Evolutionary conservation across 53 echinoderm and acorn worm genomes (phyloP), one percentile per base, ranked within the genome.

Genomic region (Hippasteria phrygiana): DNA sequence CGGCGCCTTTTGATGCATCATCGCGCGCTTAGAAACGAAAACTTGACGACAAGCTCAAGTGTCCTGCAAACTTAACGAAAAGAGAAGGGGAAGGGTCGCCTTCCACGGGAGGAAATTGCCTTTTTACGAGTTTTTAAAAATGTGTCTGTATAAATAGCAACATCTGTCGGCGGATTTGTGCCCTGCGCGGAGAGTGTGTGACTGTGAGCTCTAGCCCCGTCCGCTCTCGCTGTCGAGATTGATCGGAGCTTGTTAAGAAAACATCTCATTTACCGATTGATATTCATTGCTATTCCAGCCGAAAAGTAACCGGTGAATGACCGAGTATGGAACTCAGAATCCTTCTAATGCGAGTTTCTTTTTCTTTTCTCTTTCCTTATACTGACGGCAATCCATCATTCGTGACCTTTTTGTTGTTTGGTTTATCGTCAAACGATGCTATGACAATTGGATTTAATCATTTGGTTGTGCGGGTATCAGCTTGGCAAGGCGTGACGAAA

Each of bases 111-210:
- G 79, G 79, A 79, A 79, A 79, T 79, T 79, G 62, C 79, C 59
- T 79, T 79, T 79, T 79, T 62, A 79, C 62, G 79, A 79, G 79
- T 79, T 79, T 56, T 56, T 54, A 77, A 79, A 78, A 79, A 79
- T 79, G 56, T 79, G 79, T 79, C 79, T 79, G 79, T 79, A 59
- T 79, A 37, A 79, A 79, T 55, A 79, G 59, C 62, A 55, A 79
- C 79, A 79, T 79, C 79, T 79, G 79, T 41, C 62, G 56, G 56
- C 29, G 40, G 56, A 38, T 62, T 62, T 67, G 69, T 26, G 3
- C 18, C 14, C 34, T 35, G 69, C 37, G 69, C 69, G 48, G 18
- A 33, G 69, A 1, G 32, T 67, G 69, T 22, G 1, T 26, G 59
- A 24, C 59, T 7, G 76, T 31, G 48, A 27, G 76, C 33, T 29